Percentiles rank a stretch among this genome's conserved stretches.
These are phyloP conservation scores for Hippolais icterina DNA, from an alignment of 2,113 vertebrate genomes.

Conservation along the genomic window DNA sequence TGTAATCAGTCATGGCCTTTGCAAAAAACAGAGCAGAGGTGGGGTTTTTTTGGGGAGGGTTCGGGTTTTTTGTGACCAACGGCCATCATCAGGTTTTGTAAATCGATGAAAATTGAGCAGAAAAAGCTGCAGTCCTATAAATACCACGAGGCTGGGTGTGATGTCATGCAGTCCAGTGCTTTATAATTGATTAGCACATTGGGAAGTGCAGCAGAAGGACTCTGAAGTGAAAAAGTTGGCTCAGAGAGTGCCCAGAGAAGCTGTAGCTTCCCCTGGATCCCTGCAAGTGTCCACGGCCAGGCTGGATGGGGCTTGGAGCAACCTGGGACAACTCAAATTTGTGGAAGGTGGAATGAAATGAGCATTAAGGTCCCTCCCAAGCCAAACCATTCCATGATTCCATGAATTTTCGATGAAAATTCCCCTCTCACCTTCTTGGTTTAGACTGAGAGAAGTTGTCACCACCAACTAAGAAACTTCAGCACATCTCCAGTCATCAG, in stretches of 20 bases:
- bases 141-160: neutral
- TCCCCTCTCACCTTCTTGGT: neutral
- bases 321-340: accelerated
- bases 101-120: neutral
- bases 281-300: neutral
- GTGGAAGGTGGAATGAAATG: neutral
- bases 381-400: neutral
- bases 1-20: neutral
- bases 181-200: neutral
- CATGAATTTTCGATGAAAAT: neutral
- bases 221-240: neutral
- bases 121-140: neutral
- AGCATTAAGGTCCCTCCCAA: neutral
- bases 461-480: neutral
- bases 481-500: neutral
- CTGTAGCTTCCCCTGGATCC: neutral
- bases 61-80: neutral
- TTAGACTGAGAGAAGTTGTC: neutral
- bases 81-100: slow-evolving; percentile 17
- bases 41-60: neutral
- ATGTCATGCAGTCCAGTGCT: neutral
- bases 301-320: neutral
- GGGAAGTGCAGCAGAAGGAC: neutral
- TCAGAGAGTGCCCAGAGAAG: neutral
- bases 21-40: neutral